Conservation (phyloP, 2,888 invertebrate species). For the Dorcus hopei region DNA sequence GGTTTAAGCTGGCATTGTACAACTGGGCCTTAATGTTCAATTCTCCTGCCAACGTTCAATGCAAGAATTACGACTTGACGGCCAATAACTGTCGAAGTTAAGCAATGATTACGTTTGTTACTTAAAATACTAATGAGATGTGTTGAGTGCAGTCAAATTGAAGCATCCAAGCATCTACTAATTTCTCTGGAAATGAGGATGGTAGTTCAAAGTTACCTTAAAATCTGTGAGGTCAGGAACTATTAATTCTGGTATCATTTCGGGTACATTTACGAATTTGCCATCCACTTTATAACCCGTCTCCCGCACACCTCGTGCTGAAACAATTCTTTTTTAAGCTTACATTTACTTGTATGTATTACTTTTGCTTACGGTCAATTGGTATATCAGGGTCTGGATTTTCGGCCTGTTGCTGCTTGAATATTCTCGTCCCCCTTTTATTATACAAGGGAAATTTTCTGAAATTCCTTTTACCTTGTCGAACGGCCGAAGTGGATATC, state of each 20-base stretch:
- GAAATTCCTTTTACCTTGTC: conserved; percentile 75
- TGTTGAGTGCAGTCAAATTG: too few species aligned
- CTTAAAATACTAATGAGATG: too few species aligned
- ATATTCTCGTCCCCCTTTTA: conserved; percentile 69
- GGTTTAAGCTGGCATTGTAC: too few species aligned
- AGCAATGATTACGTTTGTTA: too few species aligned
- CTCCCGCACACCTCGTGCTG: conserved; percentile 67
- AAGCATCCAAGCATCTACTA: too few species aligned
- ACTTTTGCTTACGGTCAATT: conserved; percentile 57
- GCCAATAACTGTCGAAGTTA: too few species aligned
- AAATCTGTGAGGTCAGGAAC: conserved; percentile 86
- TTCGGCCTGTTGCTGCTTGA: conserved; percentile 59
- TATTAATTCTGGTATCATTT: conserved; percentile 88
- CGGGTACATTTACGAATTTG: conserved; percentile 65
- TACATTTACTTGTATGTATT: neutral
- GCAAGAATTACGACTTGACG: too few species aligned
- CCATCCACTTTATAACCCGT: conserved; percentile 59
- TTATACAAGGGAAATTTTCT: conserved; percentile 73
- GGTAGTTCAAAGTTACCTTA: conserved; percentile 48
- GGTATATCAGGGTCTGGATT: conserved; percentile 63
- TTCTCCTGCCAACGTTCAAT: too few species aligned
- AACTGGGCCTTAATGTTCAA: too few species aligned
- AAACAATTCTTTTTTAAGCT: conserved; percentile 28
- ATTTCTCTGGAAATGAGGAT: too few species aligned
- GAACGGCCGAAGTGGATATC: conserved; percentile 53